Evolutionary conservation across 2,797 vertebrate genomes (phyloP), one percentile per base, ranked within the genome.

Genomic region (Ficedula albicollis): DNA sequence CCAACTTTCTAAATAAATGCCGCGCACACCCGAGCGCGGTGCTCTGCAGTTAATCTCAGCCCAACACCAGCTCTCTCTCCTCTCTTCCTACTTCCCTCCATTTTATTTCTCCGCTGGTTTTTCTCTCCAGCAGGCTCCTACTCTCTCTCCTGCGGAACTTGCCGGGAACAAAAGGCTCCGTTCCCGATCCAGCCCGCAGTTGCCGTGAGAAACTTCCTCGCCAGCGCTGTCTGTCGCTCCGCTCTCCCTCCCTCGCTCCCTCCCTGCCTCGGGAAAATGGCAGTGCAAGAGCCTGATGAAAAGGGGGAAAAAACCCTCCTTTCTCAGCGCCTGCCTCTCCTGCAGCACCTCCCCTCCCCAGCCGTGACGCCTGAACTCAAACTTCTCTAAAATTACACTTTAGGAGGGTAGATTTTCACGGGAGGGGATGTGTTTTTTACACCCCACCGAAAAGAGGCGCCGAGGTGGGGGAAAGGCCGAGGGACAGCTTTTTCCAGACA

Each of bases 111-210:
- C 88, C 76, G 69, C 70, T 79, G 75, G 1, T 78, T 84, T 64
- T 68, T 74, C 86, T 90, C 91, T 91, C 39, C 95, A 84, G 87
- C 81, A 90, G 67, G 56, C 94, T 96, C 80, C 87, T 87, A 97
- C 83, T 95, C 96, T 94, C 89, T 92, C 77, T 95, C 89, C 87
- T 26, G 89, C 82, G 95, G 77, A 97, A 96, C 92, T 97, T 95
- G 95, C 85, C 76, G 93, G 81, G 91, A 96, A 96, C 94, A 96
- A 96, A 97, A 97, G 95, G 95, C 96, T 98, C 97, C 97, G 93
- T 97, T 97, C 97, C 96, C 89, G 96, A 97, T 98, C 97, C 96
- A 97, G 96, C 97, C 96, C 97, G 96, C 93, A 96, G 89, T 97
- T 97, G 96, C 96, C 95, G 92, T 95, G 95, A 97, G 95, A 97